phyloP scores from a whole-genome alignment of 2,888 invertebrate genomes.

The Thysanoteuthis rhombus region DNA sequence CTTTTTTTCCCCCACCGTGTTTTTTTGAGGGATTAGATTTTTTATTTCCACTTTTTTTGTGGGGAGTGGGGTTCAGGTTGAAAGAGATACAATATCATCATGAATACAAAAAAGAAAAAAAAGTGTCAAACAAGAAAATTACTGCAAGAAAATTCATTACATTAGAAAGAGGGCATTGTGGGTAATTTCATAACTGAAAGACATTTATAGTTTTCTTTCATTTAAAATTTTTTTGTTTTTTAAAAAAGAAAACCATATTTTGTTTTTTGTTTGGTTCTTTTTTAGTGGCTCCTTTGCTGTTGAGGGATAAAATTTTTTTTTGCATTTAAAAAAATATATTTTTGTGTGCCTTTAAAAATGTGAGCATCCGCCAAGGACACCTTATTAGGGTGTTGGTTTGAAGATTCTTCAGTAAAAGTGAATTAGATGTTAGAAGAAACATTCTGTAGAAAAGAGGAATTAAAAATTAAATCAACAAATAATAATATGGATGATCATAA shows the following conservation, averaged over 20 bases:
- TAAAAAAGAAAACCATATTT: not conserved
- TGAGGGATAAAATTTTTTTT: not conserved
- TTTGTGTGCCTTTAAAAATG: slow-evolving; percentile 12
- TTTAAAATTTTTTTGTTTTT: not conserved
- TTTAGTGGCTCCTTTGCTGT: slow-evolving; percentile 12
- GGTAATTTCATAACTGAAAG: not conserved
- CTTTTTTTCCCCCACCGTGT: not conserved
- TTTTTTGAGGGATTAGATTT: not conserved
- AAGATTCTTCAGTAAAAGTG: not conserved
- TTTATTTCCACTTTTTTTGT: not conserved
- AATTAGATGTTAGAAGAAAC: not conserved
- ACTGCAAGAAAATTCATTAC: not conserved
- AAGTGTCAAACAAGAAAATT: not conserved
- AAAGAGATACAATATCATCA: not conserved
- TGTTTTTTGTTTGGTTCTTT: not conserved
- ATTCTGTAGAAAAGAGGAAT: slow-evolving; percentile 12
- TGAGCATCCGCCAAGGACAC: not conserved
- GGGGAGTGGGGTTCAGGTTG: not conserved
- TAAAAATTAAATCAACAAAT: slow-evolving; percentile 12
- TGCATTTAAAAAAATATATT: not conserved
- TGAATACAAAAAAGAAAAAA: not conserved
- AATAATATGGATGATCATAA: not conserved
- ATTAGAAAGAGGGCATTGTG: not conserved
- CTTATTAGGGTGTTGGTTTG: not conserved
- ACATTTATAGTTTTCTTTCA: not conserved